phyloP scores from a whole-genome alignment of 2,888 invertebrate species.

The Orthonychiurus folsomi region DNA sequence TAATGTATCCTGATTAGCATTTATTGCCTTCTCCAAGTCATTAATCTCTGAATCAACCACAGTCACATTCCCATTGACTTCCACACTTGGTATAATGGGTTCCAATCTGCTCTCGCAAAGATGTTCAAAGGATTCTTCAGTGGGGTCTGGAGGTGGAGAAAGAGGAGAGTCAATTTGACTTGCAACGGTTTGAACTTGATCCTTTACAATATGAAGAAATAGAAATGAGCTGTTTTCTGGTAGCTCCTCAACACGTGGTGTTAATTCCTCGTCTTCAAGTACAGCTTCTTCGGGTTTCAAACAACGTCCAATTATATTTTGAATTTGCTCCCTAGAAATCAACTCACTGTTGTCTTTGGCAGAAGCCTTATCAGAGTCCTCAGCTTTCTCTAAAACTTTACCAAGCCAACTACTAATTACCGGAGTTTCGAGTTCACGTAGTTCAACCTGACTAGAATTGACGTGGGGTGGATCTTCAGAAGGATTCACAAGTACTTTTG shows the following conservation, averaged over 20 bases:
- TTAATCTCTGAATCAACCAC: constrained; percentile 2
- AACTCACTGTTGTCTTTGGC: neutral
- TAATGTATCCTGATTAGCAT: neutral
- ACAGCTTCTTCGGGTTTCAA: neutral
- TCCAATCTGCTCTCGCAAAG: neutral
- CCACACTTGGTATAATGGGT: neutral
- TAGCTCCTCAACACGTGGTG: constrained; percentile 8
- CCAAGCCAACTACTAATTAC: constrained; percentile 10
- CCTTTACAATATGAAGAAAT: constrained; percentile 18
- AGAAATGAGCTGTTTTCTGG: constrained; percentile 30
- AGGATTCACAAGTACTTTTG: neutral
- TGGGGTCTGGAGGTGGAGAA: neutral
- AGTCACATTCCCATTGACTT: neutral
- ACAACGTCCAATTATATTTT: neutral
- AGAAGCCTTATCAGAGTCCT: constrained; percentile 6
- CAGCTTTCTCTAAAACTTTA: constrained; percentile 9
- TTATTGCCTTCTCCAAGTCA: neutral
- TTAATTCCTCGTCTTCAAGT: neutral
- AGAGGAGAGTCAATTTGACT: neutral
- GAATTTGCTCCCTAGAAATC: neutral
- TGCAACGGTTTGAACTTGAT: neutral
- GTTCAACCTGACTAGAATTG: neutral
- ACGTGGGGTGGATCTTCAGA: neutral
- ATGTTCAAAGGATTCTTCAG: neutral
- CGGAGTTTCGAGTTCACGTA: neutral